Conservation (phyloP, 2,797 vertebrate species). For the Syngnathus rostellatus region DNA sequence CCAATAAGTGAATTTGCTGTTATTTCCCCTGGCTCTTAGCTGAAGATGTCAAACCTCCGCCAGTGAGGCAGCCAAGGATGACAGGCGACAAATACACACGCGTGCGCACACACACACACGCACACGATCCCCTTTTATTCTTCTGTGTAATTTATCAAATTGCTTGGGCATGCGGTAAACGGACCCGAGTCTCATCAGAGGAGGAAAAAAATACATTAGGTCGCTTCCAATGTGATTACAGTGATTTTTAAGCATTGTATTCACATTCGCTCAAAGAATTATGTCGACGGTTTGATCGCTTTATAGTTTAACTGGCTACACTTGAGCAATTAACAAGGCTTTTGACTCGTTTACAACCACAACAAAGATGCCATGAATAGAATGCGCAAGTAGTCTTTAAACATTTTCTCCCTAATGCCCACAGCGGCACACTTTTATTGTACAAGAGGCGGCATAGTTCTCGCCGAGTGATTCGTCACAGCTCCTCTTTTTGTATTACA, state of each 20-base stretch:
- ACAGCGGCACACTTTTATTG: conserved; percentile 35
- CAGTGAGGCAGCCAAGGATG: conserved; percentile 60
- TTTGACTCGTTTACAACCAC: conserved; percentile 39
- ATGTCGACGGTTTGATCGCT: conserved; percentile 49
- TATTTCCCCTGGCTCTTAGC: conserved; percentile 72
- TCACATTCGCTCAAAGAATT: conserved; percentile 48
- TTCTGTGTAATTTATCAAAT: conserved; percentile 66
- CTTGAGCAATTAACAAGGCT: conserved; percentile 42
- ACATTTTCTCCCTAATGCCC: conserved; percentile 47
- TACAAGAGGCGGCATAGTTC: conserved; percentile 35
- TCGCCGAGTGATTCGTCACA: conserved; percentile 59
- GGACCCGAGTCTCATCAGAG: conserved; percentile 47
- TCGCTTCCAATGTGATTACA: conserved; percentile 52
- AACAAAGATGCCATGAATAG: conserved; percentile 32
- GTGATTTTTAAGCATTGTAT: conserved; percentile 50
- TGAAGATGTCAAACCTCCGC: conserved; percentile 70
- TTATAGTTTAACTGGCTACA: conserved; percentile 46
- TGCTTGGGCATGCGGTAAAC: conserved; percentile 58
- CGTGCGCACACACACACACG: conserved; percentile 31
- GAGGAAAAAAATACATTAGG: conserved; percentile 41
- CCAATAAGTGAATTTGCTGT: conserved; percentile 73
- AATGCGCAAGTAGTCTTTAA: conserved; percentile 39
- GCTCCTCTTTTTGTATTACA: conserved; percentile 58
- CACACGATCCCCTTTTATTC: conserved; percentile 62
- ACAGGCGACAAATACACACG: conserved; percentile 50